Evolutionary conservation across 2,888 invertebrate genomes (phyloP).

Genomic region (Lamproptera curius): DNA sequence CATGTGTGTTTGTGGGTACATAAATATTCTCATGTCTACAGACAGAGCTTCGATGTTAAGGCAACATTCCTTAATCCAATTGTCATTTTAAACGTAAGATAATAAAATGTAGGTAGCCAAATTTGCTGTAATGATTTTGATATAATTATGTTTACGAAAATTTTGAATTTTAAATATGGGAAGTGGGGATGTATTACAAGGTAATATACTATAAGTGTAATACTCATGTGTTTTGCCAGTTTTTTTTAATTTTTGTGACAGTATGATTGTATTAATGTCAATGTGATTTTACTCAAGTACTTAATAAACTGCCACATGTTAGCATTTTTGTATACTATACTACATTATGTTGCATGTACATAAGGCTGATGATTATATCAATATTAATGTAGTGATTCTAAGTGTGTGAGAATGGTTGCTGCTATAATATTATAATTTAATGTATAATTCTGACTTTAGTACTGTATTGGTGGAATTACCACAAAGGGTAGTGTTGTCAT

Average conservation of each 20-base stretch:
- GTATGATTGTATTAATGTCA: constrained; percentile 27
- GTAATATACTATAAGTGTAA: constrained; percentile 32
- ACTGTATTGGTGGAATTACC: too few relatives aligned
- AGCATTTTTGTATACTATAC: constrained; percentile 40
- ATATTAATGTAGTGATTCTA: too few relatives aligned
- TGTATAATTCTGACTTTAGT: too few relatives aligned
- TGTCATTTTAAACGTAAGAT: constrained; percentile 30
- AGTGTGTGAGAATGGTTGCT: too few relatives aligned
- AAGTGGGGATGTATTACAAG: constrained; percentile 20
- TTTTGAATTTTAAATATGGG: constrained; percentile 28
- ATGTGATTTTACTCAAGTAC: constrained; percentile 62
- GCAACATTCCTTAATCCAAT: constrained; percentile 34
- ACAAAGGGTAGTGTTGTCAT: too few relatives aligned
- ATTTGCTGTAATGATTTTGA: constrained; percentile 53
- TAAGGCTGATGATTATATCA: constrained; percentile 61
- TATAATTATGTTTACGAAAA: constrained; percentile 44
- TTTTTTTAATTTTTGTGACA: constrained; percentile 23
- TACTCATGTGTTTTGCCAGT: constrained; percentile 36
- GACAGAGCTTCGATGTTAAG: constrained; percentile 21
- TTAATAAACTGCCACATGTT: constrained; percentile 50
- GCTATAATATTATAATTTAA: too few relatives aligned
- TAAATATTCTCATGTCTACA: constrained; percentile 14
- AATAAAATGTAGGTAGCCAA: constrained; percentile 64
- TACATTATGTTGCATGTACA: constrained; percentile 51
- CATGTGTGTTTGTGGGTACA: constrained; percentile 15